Conservation (phyloP, 2,888 invertebrate genomes). For the Spatulosminthurus flaviceps region DNA sequence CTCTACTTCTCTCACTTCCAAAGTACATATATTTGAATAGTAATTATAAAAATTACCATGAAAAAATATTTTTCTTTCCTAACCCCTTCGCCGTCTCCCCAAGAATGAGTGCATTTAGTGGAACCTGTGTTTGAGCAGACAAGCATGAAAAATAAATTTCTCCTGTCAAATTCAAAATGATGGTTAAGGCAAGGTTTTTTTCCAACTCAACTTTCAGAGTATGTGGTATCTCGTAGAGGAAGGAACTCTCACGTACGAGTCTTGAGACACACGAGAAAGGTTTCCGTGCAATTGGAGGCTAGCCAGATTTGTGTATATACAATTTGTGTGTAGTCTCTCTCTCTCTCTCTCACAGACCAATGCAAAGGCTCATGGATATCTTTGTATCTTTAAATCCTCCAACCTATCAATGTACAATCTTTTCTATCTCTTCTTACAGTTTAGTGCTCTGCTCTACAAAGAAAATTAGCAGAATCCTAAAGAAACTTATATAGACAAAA, state of each 20-base stretch:
- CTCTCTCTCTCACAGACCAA: neutral
- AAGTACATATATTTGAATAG: too few relatives aligned
- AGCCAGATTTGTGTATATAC: constrained; percentile 23
- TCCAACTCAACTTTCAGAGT: neutral
- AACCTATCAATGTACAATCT: too few relatives aligned
- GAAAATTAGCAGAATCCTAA: neutral
- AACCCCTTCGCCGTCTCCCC: neutral
- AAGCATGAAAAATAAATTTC: constrained; percentile 26
- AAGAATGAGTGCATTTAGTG: constrained; percentile 14
- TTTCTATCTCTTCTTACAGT: too few relatives aligned
- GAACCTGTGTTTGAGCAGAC: constrained; percentile 20
- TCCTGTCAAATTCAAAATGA: constrained; percentile 10
- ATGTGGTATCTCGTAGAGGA: constrained; percentile 6
- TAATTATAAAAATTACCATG: neutral
- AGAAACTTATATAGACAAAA: neutral
- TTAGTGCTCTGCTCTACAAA: neutral
- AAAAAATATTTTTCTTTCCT: neutral
- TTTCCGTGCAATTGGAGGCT: neutral
- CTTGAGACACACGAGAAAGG: constrained; percentile 10
- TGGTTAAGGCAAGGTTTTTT: constrained; percentile 20
- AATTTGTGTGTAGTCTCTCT: too few relatives aligned
- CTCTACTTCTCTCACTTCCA: too few relatives aligned
- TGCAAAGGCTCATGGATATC: neutral
- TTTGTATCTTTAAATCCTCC: too few relatives aligned
- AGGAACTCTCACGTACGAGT: constrained; percentile 18